Percentiles rank a stretch among this genome's conserved stretches.
phyloP scores from a whole-genome alignment of 2,797 vertebrate species.

The Bovichtus diacanthus region DNA sequence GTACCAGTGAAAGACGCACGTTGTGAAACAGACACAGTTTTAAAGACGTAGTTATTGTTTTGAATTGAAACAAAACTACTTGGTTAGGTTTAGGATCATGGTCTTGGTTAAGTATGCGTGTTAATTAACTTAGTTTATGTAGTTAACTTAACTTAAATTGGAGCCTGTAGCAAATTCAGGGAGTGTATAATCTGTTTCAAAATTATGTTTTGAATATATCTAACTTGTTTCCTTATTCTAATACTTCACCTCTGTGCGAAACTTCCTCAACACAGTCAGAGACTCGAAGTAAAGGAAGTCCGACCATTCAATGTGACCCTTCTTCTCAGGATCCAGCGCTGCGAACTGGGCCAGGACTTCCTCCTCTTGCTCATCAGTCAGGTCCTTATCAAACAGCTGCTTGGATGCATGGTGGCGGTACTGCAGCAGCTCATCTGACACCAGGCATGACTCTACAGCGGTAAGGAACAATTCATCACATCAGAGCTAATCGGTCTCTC shows the following conservation, averaged over 20 bases:
- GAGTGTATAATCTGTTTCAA: neutral
- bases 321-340: conserved; percentile 91
- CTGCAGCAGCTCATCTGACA: conserved; percentile 93
- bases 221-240: neutral
- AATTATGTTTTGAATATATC: neutral
- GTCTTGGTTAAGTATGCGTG: no score
- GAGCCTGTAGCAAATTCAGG: neutral
- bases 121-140: no score
- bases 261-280: conserved; percentile 91
- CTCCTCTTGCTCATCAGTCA: conserved; percentile 91
- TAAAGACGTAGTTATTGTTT: no score
- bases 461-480: conserved; percentile 60
- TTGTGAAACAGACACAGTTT: no score
- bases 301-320: conserved; percentile 92
- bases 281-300: conserved; percentile 97
- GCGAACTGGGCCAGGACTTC: conserved; percentile 92
- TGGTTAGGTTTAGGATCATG: no score
- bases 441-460: conserved; percentile 91
- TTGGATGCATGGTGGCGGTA: conserved; percentile 94
- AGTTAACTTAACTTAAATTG: no score
- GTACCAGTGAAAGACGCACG: no score
- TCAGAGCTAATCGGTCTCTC: conserved; percentile 51
- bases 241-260: conserved; percentile 89
- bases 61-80: no score
- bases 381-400: conserved; percentile 89